Evolutionary conservation across 30 jellyfish, hydroid and myxozoan genomes (phyloP), one percentile per base, ranked within the genome.

Genomic region (Turritopsis dohrnii): DNA sequence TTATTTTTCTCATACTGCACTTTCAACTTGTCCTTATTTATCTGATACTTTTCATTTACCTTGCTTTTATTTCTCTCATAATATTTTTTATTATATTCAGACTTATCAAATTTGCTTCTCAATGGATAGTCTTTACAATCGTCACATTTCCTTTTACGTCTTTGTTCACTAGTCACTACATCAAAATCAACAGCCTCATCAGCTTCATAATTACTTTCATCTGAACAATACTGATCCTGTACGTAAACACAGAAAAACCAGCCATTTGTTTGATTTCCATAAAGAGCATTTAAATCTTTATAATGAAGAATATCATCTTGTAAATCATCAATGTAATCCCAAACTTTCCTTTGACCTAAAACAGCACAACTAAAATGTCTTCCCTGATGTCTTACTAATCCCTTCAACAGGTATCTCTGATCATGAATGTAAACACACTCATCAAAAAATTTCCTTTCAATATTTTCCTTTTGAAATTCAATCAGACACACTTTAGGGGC

Each of bases 311-410:
- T 54, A 21, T 54, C 18, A 16, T 54, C 72, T 54, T 54, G 18
- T 16, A 18, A 54, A 21, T 54, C 72, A 54, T 54, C 72, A 16
- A 54, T 54, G 21, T 54, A 54, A 54, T 21, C 21, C 72, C 72
- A 54, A 54, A 16, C 19, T 21, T 21, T 21, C 18, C 21, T 54
- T n/a, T n/a, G n/a, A 16, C 21, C 21, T 16, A 21, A 54, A 54
- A 54, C 72, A 54, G 72, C 72, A 54, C 72, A 54, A 16, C 18
- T 21, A 54, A 54, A 54, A 21, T 54, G 72, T 54, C 72, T 54
- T 21, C 72, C 72, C 72, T 54, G 72, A 54, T 54, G 18, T 54
- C 72, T 54, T 54, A 54, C 72, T 54, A 54, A 54, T 54, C 72
- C 72, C 21, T 54, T 54, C 72, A 54, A 21, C 18, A 54, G 19